A percentile compares a stretch with the other conserved stretches of the same genome.
Conservation (phyloP, 2,113 vertebrate species). For the Empidonax traillii region DNA sequence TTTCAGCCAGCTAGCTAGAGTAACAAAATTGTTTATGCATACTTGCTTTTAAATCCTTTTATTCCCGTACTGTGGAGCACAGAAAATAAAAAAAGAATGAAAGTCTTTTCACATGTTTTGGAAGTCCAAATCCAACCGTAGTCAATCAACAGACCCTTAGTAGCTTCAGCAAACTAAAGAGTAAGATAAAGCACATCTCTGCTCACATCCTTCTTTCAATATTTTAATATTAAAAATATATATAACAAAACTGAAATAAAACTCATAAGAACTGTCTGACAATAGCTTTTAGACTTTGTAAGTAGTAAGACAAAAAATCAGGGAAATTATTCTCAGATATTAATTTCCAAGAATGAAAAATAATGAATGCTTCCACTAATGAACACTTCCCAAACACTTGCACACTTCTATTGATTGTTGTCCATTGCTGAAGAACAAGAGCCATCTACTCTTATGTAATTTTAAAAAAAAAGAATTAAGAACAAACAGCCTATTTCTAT, state of each 20-base stretch:
- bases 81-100: neutral
- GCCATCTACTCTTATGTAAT: neutral
- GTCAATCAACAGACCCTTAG: neutral
- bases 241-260: neutral
- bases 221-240: neutral
- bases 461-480: neutral
- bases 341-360: neutral
- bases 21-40: neutral
- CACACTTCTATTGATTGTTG: neutral
- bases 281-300: neutral
- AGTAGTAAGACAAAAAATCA: neutral
- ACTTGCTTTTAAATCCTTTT: neutral
- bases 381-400: neutral
- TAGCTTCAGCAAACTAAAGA: neutral
- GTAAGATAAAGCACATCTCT: neutral
- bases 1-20: neutral
- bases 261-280: neutral
- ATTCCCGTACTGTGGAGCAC: neutral
- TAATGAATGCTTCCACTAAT: neutral
- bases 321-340: neutral
- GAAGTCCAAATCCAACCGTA: neutral
- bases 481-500: neutral
- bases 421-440: neutral
- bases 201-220: neutral
- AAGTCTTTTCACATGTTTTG: neutral